Evolutionary conservation across 1,140 invertebrate genomes (phyloP).

Genomic region (Zelostemma sp.): DNA sequence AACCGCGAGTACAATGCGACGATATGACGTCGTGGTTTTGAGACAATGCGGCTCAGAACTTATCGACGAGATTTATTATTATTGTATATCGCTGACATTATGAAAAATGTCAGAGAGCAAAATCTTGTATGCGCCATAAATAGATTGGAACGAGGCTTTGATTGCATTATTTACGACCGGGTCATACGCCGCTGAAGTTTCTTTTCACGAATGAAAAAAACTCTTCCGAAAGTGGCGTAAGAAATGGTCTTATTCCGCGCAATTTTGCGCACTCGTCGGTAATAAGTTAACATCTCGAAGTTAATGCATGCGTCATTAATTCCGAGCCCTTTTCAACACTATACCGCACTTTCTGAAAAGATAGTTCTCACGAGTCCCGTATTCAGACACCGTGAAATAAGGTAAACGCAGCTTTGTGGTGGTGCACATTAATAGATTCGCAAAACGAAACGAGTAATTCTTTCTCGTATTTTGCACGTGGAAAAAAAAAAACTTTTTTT

Average conservation of each 20-base stretch:
- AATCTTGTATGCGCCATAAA: background rate
- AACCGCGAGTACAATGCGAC: conserved; percentile 5
- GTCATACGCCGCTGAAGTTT: no score
- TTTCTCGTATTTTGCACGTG: no score
- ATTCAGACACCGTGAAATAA: conserved; percentile 6
- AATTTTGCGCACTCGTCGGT: background rate
- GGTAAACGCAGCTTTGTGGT: conserved; percentile 1
- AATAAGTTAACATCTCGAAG: background rate
- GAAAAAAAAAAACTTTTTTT: background rate
- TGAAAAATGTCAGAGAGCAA: conserved; percentile 8
- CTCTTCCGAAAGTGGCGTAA: no score
- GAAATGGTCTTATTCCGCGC: no score
- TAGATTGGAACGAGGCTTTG: background rate
- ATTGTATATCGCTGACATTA: conserved; percentile 11
- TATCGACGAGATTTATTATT: conserved; percentile 14
- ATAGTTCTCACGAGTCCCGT: conserved; percentile 4
- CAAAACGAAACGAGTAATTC: background rate
- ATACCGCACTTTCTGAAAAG: background rate
- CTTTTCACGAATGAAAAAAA: background rate
- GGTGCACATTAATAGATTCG: conserved; percentile 4
- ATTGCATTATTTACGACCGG: background rate
- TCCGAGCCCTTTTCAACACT: conserved; percentile 5
- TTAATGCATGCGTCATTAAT: conserved; percentile 2
- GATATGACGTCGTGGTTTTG: conserved; percentile 13
- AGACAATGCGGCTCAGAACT: conserved; percentile 7